phyloP scores from a whole-genome alignment of 1,140 invertebrate genomes.

The Formica selysi region DNA sequence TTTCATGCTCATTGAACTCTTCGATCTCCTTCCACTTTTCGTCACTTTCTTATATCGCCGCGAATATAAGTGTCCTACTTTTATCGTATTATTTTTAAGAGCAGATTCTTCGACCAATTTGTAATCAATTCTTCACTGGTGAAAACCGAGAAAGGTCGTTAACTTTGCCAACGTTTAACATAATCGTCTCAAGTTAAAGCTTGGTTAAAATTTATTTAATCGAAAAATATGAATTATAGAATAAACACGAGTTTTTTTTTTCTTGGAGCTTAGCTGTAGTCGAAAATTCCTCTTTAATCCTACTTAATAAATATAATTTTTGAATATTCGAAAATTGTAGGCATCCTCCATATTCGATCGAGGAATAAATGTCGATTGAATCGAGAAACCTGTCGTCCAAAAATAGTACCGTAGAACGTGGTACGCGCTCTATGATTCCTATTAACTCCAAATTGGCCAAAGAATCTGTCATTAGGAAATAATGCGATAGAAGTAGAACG shows the following conservation, averaged over 20 bases:
- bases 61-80: neutral
- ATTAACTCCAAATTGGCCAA: conserved; percentile 8
- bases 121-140: neutral
- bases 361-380: neutral
- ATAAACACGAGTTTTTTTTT: neutral
- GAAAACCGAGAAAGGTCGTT: neutral
- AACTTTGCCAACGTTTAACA: neutral
- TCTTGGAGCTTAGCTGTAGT: neutral
- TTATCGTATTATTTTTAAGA: conserved; percentile 2
- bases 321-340: neutral
- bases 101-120: conserved; percentile 7
- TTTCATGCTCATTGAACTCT: conserved; percentile 20
- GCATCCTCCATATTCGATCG: neutral
- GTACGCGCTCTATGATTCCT: neutral
- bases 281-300: neutral
- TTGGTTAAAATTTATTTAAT: neutral
- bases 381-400: neutral
- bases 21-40: conserved; percentile 28
- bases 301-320: neutral
- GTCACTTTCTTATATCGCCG: conserved; percentile 4
- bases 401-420: conserved; percentile 23
- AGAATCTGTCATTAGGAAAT: conserved; percentile 39
- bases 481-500: conserved; percentile 38
- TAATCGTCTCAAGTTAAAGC: neutral
- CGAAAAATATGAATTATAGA: neutral